A percentile compares a stretch with the other conserved stretches of the same genome.
phyloP scores from a whole-genome alignment of 2,113 vertebrate genomes.

The Aphelocoma coerulescens region DNA sequence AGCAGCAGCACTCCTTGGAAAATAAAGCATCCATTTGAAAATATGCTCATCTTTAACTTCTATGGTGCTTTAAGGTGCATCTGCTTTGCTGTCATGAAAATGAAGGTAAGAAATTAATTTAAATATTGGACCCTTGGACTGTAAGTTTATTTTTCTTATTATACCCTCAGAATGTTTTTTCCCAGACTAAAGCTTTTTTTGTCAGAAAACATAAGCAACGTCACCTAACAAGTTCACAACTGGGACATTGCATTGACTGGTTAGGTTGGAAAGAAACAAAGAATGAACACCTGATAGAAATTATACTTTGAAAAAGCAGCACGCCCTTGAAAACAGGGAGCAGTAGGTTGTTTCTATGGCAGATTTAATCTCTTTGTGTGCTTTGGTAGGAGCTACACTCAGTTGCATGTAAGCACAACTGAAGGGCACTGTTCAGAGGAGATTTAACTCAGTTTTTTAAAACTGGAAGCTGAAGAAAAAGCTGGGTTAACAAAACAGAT shows the following conservation, averaged over 20 bases:
- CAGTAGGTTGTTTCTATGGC: background rate
- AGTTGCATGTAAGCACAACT: background rate
- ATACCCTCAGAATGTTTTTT: slow-evolving; percentile 19
- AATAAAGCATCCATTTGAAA: background rate
- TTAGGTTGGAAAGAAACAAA: background rate
- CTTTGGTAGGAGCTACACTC: background rate
- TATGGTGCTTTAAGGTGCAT: background rate
- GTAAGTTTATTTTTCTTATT: background rate
- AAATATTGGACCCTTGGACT: background rate
- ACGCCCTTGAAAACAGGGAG: background rate
- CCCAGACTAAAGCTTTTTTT: background rate
- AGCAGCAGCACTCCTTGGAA: background rate
- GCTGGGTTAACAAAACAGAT: background rate
- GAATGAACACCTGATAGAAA: background rate
- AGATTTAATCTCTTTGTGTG: background rate
- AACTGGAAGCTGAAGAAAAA: background rate
- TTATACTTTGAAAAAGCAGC: background rate
- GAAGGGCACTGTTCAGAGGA: rapidly evolving
- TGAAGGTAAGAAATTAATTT: background rate
- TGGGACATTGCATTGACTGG: background rate
- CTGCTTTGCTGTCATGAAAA: background rate
- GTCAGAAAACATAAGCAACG: background rate
- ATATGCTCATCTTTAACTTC: background rate
- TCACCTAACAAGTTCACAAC: background rate
- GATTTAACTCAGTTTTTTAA: background rate